A percentile compares a stretch with the other conserved stretches of the same genome.
Conservation (phyloP, 2,113 vertebrate genomes). For the Trinectes maculatus region DNA sequence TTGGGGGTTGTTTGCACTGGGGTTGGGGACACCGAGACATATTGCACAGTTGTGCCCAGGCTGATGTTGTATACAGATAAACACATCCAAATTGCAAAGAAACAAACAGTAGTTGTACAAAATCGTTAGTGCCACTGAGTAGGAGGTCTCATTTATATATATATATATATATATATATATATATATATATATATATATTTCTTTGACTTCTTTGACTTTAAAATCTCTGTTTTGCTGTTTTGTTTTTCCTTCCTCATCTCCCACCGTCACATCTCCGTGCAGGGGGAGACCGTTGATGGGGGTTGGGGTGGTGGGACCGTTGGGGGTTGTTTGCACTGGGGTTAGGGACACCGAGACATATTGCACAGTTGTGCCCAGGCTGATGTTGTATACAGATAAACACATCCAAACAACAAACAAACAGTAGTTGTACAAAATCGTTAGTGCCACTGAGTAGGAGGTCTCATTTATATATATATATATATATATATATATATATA, state of each 20-base stretch:
- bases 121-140: neutral
- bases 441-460: neutral
- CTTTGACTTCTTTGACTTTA: slow-evolving; percentile 13
- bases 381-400: slow-evolving; percentile 12
- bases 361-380: neutral
- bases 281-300: slow-evolving; percentile 17
- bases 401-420: neutral
- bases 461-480: neutral
- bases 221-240: slow-evolving; percentile 42
- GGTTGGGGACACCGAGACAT: slow-evolving; percentile 9
- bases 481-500: neutral
- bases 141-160: neutral
- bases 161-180: no score
- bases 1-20: slow-evolving; percentile 9
- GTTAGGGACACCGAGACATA: slow-evolving; percentile 8
- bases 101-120: neutral
- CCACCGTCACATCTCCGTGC: slow-evolving; percentile 46
- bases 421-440: neutral
- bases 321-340: slow-evolving; percentile 9
- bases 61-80: slow-evolving; percentile 10
- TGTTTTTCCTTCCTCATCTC: slow-evolving; percentile 33
- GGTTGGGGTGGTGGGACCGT: neutral
- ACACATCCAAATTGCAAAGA: slow-evolving; percentile 8
- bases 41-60: neutral
- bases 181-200: no score